Base-by-base conservation (phyloP, 1,140 invertebrate genomes). In the Pogonus chalceus region DNA sequence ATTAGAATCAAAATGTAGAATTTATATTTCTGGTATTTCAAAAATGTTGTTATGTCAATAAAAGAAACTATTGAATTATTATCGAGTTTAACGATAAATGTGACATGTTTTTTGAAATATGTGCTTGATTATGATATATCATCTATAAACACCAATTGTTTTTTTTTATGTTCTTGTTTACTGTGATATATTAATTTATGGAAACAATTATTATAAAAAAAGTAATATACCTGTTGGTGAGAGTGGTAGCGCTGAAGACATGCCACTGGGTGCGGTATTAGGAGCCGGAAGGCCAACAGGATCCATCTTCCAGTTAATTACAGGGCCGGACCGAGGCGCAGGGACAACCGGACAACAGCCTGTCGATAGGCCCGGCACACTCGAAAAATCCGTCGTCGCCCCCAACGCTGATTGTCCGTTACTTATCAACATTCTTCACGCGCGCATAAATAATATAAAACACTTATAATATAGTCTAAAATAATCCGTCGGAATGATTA, bases 231-330 rank as follows among this genome's bases (percentile, higher is more conserved):
- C 67, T 63, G 67, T 66, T 23, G 68, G 68, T 49, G 67, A 68
- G 16, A 69, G 48, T 12, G 68, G 57, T n/a, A 70, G 55, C 35
- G 60, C 63, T 18, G 60, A 59, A 54, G 60, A 56, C 26, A 67
- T 47, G 16, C 65, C 64, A 37, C 54, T 66, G 37, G 66, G 65
- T 18, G 65, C 66, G 7, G 66, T 63, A 54, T 66, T 67, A 7
- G 67, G 64, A 10, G 62, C 58, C 14, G 66, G 60, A 46, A 66
- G 52, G 16, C 68, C 68, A 53, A 69, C 67, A 39, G 68, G 60
- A 49, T 70, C 68, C 68, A 70, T 70, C 53, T 70, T 70, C 68
- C 68, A 70, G 52, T 69, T 70, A 53, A 69, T 63, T 53, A 69
- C 64, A 16, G 64, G 60, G 14, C 62, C 62, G 20, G 64, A 53